A percentile compares a stretch with the other conserved stretches of the same genome.
Conservation (phyloP, 2,797 vertebrate species). For the Sciaenops ocellatus region DNA sequence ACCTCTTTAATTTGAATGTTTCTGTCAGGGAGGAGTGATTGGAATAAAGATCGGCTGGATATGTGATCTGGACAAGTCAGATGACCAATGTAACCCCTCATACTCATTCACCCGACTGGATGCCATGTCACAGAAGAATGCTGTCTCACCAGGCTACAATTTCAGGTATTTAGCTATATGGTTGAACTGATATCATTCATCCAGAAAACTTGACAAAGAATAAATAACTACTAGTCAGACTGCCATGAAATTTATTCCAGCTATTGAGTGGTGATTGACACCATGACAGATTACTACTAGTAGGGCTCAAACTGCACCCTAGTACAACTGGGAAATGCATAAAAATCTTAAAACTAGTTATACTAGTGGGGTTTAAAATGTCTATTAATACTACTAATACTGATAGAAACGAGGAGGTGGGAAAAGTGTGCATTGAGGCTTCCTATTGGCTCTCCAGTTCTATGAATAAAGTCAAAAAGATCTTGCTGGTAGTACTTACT, state of each 20-base stretch:
- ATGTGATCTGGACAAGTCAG: slow-evolving; percentile 92
- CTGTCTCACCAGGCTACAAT: slow-evolving; percentile 92
- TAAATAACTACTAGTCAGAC: not conserved
- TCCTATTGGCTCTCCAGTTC: no score
- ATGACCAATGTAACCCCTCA: slow-evolving; percentile 90
- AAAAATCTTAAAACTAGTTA: no score
- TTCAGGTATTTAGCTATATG: slow-evolving; percentile 87
- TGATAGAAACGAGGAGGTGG: no score
- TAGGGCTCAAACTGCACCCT: no score
- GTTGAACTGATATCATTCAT: not conserved
- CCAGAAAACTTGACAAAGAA: not conserved
- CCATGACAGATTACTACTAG: no score
- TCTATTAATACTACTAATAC: no score
- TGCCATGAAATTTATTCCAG: not conserved
- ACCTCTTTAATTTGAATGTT: not conserved
- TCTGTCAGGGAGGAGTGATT: slow-evolving; percentile 91
- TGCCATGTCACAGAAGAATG: slow-evolving; percentile 86
- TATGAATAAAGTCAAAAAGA: no score
- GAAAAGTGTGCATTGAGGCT: no score
- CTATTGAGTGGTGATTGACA: no score
- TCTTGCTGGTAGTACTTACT: no score
- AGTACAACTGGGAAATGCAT: no score
- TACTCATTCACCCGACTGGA: slow-evolving; percentile 96
- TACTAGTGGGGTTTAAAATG: no score
- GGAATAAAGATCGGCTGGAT: slow-evolving; percentile 96